phyloP scores from a whole-genome alignment of 2,888 invertebrate species.

The Drosophila maculinotata region DNA sequence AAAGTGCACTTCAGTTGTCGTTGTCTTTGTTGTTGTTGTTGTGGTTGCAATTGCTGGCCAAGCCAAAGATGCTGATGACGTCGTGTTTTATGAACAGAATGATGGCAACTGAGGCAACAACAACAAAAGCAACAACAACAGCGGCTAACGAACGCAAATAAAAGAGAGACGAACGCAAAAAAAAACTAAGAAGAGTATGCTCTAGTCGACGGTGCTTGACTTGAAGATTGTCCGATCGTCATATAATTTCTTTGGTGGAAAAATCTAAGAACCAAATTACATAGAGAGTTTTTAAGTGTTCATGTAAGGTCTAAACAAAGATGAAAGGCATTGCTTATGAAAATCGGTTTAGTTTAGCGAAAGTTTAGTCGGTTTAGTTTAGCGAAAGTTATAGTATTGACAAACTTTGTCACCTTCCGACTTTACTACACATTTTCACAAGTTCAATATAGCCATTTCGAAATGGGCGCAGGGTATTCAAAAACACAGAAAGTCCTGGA shows the following conservation, averaged over 20 bases:
- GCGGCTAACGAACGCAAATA: conserved; percentile 45
- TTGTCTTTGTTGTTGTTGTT: conserved; percentile 15
- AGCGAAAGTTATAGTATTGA: too few species aligned
- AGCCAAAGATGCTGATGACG: conserved; percentile 67
- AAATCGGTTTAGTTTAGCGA: too few species aligned
- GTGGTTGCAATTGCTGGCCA: conserved; percentile 28
- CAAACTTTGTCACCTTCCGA: too few species aligned
- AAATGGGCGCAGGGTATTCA: too few species aligned
- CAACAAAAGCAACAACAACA: conserved; percentile 20
- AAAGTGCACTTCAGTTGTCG: conserved; percentile 70
- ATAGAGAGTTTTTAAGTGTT: too few species aligned
- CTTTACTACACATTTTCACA: too few species aligned
- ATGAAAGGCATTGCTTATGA: too few species aligned
- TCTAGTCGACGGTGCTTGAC: neutral
- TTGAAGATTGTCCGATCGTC: too few species aligned
- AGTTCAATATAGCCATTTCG: neutral
- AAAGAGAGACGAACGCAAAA: conserved; percentile 29
- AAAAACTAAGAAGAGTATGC: neutral
- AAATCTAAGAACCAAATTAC: too few species aligned
- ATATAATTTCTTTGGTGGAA: too few species aligned
- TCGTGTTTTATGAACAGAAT: conserved; percentile 66
- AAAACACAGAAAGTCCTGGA: conserved; percentile 14
- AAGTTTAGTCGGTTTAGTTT: too few species aligned
- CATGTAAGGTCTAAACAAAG: too few species aligned
- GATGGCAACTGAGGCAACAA: conserved; percentile 57